These are phyloP conservation scores for Rousettus madagascariensis DNA, from an alignment of 2,797 vertebrate genomes.

Conservation along the genomic window DNA sequence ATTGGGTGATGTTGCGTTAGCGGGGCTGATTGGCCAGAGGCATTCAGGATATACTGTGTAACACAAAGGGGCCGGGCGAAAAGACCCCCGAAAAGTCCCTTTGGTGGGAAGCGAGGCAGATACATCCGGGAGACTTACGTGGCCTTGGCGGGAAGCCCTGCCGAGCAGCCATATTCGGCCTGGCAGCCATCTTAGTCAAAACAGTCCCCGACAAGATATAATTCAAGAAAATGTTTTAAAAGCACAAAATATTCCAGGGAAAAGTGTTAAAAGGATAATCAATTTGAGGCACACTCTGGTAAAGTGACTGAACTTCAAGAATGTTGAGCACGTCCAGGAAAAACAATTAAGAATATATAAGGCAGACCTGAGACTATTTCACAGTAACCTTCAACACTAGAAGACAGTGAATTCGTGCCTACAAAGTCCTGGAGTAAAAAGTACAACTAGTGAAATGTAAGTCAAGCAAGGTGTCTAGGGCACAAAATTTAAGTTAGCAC, in stretches of 20 bases:
- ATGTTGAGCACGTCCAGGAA: background rate
- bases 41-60: too few species aligned
- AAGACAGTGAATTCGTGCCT: background rate
- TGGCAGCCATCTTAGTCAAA: too few species aligned
- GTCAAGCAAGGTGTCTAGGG: background rate
- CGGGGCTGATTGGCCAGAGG: too few species aligned
- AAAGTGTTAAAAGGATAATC: background rate
- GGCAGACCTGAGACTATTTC: background rate
- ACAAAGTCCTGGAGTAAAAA: background rate
- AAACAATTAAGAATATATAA: background rate
- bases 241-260: background rate
- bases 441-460: background rate
- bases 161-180: too few species aligned
- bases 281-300: background rate
- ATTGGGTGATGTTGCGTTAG: too few species aligned
- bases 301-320: background rate
- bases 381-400: background rate
- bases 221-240: slow-evolving; percentile 29
- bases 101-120: too few species aligned
- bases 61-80: too few species aligned
- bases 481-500: background rate
- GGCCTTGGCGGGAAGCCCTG: too few species aligned
- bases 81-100: too few species aligned
- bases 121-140: too few species aligned
- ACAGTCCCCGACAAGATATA: background rate